Evolutionary conservation across 2,888 invertebrate species (phyloP), one percentile per base, ranked within the genome.

Genomic region (Alloscopus bannaensis): DNA sequence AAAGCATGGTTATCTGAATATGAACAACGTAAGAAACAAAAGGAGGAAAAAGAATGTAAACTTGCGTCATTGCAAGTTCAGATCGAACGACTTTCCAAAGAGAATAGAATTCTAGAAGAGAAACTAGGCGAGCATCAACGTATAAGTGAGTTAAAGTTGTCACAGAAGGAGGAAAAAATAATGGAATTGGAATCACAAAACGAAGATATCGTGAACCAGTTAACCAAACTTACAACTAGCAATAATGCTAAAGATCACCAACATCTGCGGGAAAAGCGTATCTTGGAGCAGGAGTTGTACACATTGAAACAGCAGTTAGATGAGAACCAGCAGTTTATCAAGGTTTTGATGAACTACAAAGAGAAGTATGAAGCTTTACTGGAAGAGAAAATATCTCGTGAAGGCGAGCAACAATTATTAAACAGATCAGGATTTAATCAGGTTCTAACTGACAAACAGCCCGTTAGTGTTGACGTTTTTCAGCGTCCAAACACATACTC

Each of bases 111-210:
- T 26, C 40, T 26, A 2, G 60, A 62, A 62, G 52, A 72, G n/a
- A 60, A 62, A 16, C 11, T 72, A 0, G 26, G n/a, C n/a, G 40
- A 42, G 18, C 64, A 36, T 28, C 28, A 55, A 31, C 18, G 42
- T 59, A 4, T 28, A 6, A 11, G 22, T 2, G 28, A 68, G 2
- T 18, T 50, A 26, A 52, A 62, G 16, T 55, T 59, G 16, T 28
- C 24, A 11, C 42, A 57, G 24, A 73, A 57, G 64, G 59, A 45
- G 11, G 47, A 59, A 22, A 47, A 36, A 20, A 69, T 64, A 1
- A 16, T 1, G 13, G 13, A 62, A 1, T 36, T 64, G 57, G 57
- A 68, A 47, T 1, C 47, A 24, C 1, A 55, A n/a, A 36, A 29
- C 40, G 64, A 72, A 55, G 29, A 42, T n/a, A 13, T 64, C 13